These are phyloP conservation scores for Bactericera cockerelli DNA, from an alignment of 1,140 invertebrate genomes.

Conservation along the genomic window DNA sequence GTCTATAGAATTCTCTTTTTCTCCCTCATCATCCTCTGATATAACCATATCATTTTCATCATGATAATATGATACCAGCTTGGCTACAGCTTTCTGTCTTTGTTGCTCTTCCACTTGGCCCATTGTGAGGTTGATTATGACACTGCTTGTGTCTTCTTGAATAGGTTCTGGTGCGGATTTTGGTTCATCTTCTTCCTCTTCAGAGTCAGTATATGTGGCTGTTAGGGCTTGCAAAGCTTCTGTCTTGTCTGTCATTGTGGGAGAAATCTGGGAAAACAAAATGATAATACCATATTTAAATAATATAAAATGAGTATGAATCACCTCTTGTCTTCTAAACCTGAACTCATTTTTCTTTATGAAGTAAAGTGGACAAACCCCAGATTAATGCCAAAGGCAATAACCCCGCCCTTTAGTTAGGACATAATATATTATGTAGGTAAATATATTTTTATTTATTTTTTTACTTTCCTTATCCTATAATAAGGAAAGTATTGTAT, in stretches of 20 bases:
- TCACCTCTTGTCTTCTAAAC: no score
- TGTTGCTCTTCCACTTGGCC: constrained; percentile 10
- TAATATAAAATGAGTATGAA: no score
- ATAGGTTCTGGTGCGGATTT: constrained; percentile 33
- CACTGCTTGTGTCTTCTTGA: constrained; percentile 4
- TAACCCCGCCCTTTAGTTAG: no score
- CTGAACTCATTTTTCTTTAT: no score
- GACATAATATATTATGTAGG: no score
- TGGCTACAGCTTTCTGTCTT: constrained; percentile 8
- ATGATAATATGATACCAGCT: constrained; percentile 52
- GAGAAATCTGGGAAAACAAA: not conserved
- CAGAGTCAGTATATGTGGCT: constrained; percentile 67
- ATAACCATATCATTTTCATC: constrained; percentile 49
- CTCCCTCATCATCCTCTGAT: constrained; percentile 56
- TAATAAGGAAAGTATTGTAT: no score
- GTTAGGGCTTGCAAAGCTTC: constrained; percentile 45
- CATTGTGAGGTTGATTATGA: constrained; percentile 7
- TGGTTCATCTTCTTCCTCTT: constrained; percentile 50
- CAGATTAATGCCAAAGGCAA: no score
- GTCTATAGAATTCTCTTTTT: constrained; percentile 22
- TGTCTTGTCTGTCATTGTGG: constrained; percentile 1
- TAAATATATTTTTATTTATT: no score
- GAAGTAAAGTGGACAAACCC: no score
- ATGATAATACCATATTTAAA: no score
- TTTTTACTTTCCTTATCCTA: no score